phyloP scores from a whole-genome alignment of 2,888 invertebrate genomes.

The Amblyjoppa proteus region DNA sequence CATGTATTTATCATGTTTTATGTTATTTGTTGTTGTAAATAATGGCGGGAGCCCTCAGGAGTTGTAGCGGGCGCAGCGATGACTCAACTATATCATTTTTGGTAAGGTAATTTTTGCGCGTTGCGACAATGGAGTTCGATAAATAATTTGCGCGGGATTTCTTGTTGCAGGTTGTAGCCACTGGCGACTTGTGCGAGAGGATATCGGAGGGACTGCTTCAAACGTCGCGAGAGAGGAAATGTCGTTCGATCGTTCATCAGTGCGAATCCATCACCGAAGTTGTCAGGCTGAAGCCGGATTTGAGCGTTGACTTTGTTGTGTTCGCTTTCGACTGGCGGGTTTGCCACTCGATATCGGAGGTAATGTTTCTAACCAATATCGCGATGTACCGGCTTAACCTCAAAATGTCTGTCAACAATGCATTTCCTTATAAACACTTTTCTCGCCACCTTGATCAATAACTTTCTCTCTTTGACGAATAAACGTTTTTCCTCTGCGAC shows the following conservation, averaged over 20 bases:
- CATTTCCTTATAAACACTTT: neutral
- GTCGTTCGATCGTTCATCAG: constrained; percentile 77
- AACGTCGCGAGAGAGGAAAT: constrained; percentile 72
- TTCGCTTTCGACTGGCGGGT: constrained; percentile 79
- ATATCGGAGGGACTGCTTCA: constrained; percentile 76
- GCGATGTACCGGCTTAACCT: constrained; percentile 46
- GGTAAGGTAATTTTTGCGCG: constrained; percentile 70
- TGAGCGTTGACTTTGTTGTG: constrained; percentile 80
- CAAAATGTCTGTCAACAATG: constrained; percentile 15
- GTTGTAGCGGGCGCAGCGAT: constrained; percentile 70
- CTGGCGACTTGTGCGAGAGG: constrained; percentile 76
- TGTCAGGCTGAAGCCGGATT: constrained; percentile 66
- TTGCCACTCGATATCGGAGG: constrained; percentile 75
- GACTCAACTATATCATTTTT: constrained; percentile 75
- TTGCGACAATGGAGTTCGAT: neutral
- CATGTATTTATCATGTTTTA: constrained; percentile 51
- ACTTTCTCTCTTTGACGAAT: neutral
- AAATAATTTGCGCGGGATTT: constrained; percentile 34
- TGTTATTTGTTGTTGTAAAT: constrained; percentile 34
- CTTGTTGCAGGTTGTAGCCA: constrained; percentile 77
- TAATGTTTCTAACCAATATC: constrained; percentile 55
- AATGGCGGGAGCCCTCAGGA: constrained; percentile 78
- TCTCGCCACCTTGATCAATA: neutral
- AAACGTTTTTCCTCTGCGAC: neutral
- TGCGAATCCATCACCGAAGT: constrained; percentile 79